A percentile compares a stretch with the other conserved stretches of the same genome.
Conservation (phyloP, 2,113 vertebrate species). For the Rissa tridactyla region DNA sequence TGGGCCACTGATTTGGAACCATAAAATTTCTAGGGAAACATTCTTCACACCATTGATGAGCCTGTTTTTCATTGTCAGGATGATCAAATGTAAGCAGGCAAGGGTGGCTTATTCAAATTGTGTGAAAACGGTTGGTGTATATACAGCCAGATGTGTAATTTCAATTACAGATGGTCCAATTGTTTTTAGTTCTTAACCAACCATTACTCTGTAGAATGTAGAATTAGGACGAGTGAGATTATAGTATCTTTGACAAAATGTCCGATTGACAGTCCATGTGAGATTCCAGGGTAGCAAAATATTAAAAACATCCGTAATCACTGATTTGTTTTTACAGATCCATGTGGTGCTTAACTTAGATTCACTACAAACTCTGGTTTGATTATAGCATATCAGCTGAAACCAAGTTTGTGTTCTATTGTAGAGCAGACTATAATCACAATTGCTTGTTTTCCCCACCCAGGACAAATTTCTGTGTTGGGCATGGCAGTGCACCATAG, state of each 20-base stretch:
- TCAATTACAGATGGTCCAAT: not conserved
- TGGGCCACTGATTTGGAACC: not conserved
- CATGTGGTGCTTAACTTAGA: not conserved
- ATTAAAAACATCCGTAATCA: not conserved
- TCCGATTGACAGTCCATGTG: not conserved
- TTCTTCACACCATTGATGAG: not conserved
- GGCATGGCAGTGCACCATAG: not conserved
- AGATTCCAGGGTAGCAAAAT: not conserved
- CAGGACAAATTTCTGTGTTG: not conserved
- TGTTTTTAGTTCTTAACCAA: not conserved
- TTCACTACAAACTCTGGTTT: not conserved
- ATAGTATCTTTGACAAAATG: not conserved
- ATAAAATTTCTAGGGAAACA: not conserved
- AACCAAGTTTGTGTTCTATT: not conserved
- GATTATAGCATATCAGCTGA: not conserved
- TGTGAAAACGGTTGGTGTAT: not conserved
- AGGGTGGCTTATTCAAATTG: not conserved
- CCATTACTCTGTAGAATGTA: not conserved
- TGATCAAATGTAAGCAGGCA: not conserved
- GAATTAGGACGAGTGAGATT: not conserved
- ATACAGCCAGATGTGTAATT: not conserved
- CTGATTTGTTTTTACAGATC: not conserved
- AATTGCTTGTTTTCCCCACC: not conserved
- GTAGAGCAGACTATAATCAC: not conserved
- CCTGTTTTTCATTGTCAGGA: not conserved